phyloP scores from a whole-genome alignment of 2,888 invertebrate genomes.

The Rotaria macrura region DNA sequence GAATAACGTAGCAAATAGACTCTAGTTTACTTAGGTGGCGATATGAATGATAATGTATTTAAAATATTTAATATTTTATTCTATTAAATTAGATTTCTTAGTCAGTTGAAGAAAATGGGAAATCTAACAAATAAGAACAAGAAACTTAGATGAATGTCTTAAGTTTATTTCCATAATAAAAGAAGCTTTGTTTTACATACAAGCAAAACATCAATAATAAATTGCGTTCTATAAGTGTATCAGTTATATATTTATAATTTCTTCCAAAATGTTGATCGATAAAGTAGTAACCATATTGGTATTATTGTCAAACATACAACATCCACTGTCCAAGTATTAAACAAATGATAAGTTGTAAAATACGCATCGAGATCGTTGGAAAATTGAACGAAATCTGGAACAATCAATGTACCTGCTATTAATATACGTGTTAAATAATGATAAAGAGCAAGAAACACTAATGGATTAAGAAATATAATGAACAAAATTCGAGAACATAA shows the following conservation, averaged over 20 bases:
- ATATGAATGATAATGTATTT: no score
- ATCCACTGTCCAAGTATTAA: neutral
- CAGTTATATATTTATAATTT: neutral
- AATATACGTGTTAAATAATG: neutral
- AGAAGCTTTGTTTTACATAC: neutral
- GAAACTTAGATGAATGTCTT: neutral
- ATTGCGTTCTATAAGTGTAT: neutral
- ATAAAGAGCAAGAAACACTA: neutral
- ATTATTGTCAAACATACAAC: neutral
- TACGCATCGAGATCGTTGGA: neutral
- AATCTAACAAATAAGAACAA: no score
- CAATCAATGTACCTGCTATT: neutral
- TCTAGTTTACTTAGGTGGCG: neutral
- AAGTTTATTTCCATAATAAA: neutral
- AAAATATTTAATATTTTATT: no score
- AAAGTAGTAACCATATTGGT: neutral
- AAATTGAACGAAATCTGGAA: neutral
- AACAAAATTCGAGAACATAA: neutral
- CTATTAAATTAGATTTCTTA: no score
- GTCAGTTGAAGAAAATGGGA: no score
- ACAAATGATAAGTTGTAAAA: neutral
- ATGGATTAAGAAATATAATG: neutral
- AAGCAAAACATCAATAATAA: neutral
- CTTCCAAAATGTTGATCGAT: neutral
- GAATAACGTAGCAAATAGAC: neutral